Conservation (phyloP, 2,888 invertebrate species). For the Nycteola revayana region DNA sequence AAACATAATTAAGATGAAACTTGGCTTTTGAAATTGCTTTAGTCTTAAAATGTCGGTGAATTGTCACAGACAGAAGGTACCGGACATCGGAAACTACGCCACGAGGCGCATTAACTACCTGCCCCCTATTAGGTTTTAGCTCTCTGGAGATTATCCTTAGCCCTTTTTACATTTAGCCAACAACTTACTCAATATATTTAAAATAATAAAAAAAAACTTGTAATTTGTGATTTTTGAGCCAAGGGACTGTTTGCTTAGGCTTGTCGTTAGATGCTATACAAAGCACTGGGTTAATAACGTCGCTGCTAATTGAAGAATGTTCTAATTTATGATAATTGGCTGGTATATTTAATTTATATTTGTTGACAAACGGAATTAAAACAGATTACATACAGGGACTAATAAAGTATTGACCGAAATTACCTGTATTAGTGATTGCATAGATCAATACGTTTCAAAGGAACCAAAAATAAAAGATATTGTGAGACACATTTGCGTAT, state of each 20-base stretch:
- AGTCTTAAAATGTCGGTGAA: conserved; percentile 9
- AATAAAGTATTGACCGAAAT: too few relatives aligned
- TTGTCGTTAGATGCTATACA: conserved; percentile 22
- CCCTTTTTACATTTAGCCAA: conserved; percentile 38
- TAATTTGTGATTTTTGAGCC: conserved; percentile 44
- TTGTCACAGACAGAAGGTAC: conserved; percentile 13
- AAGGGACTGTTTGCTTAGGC: conserved; percentile 37
- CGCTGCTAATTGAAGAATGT: conserved; percentile 39
- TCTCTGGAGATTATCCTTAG: conserved; percentile 32
- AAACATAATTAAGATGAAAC: too few relatives aligned
- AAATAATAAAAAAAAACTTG: conserved; percentile 5
- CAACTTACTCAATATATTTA: conserved; percentile 39
- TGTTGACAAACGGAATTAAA: conserved; percentile 9
- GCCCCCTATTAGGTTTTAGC: conserved; percentile 31
- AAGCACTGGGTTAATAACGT: conserved; percentile 35
- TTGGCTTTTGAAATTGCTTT: too few relatives aligned
- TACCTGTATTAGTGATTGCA: too few relatives aligned
- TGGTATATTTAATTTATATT: conserved; percentile 16
- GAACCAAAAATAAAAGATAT: too few relatives aligned
- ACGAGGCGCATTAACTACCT: conserved; percentile 28
- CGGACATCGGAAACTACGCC: conserved; percentile 17
- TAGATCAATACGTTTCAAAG: too few relatives aligned
- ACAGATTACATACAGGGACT: too few relatives aligned
- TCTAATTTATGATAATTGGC: conserved; percentile 31
- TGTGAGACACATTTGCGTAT: too few relatives aligned